Evolutionary conservation across 2,113 vertebrate genomes (phyloP).

Genomic region (Mus pahari): DNA sequence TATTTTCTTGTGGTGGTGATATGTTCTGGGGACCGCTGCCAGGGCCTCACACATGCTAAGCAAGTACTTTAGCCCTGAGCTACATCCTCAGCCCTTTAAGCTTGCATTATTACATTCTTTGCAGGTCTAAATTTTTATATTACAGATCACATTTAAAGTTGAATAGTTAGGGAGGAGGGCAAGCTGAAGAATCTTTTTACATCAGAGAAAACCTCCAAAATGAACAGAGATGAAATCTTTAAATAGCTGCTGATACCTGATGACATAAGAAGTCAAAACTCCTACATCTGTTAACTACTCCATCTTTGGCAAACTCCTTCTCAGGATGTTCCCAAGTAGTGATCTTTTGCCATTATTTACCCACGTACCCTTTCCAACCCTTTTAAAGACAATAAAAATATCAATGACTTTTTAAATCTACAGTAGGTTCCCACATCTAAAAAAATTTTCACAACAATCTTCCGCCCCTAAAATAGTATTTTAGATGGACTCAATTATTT

Average conservation of each 20-base stretch:
- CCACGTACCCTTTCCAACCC: neutral
- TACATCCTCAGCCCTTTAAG: neutral
- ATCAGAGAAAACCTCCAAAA: neutral
- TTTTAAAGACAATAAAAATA: constrained; percentile 57
- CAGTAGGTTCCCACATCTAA: neutral
- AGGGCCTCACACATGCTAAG: neutral
- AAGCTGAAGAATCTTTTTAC: neutral
- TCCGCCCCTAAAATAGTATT: constrained; percentile 9
- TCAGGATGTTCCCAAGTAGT: constrained; percentile 8
- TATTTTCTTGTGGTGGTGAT: neutral
- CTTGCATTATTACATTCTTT: constrained; percentile 34
- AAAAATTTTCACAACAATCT: neutral
- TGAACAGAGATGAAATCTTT: neutral
- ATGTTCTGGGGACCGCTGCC: no score
- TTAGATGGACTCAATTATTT: constrained; percentile 27
- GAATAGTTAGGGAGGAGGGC: neutral
- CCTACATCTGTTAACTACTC: neutral
- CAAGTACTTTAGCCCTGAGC: neutral
- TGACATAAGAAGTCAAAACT: constrained; percentile 16
- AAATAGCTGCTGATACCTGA: constrained; percentile 14
- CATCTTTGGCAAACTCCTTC: neutral
- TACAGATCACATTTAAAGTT: neutral
- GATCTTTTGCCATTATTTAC: neutral
- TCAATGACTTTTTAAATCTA: neutral
- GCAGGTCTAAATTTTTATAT: constrained; percentile 40